Conservation (phyloP, 1,140 invertebrate genomes). For the Idris sp. region DNA sequence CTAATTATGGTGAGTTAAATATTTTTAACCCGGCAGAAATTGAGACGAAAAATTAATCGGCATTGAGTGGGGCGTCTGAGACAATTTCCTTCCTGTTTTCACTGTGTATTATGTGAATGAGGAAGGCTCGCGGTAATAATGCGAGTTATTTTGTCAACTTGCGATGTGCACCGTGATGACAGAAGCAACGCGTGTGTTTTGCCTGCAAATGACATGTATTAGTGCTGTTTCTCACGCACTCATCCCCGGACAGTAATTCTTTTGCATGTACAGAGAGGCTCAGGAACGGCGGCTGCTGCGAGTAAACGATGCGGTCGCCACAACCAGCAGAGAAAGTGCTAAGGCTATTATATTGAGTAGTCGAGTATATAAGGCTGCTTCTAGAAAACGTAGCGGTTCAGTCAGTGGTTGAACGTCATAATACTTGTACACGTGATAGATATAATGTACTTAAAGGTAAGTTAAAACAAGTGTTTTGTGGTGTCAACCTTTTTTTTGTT, state of each 20-base stretch:
- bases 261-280: conserved; percentile 63
- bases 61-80: no score
- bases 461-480: conserved; percentile 16
- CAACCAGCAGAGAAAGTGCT: conserved; percentile 75
- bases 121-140: no score
- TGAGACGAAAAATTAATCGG: no score
- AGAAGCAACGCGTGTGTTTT: no score
- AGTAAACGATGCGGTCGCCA: conserved; percentile 63
- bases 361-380: conserved; percentile 74
- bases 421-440: conserved; percentile 71
- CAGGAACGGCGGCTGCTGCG: no score
- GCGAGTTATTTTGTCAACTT: conserved; percentile 42
- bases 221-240: conserved; percentile 46
- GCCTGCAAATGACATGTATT: conserved; percentile 25
- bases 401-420: conserved; percentile 76
- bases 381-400: conserved; percentile 76
- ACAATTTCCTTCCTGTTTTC: conserved; percentile 46
- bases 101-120: conserved; percentile 47
- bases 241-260: conserved; percentile 32
- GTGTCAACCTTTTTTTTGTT: no score
- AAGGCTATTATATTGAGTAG: conserved; percentile 72
- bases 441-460: conserved; percentile 76
- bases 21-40: no score
- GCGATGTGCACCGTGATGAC: conserved; percentile 29
- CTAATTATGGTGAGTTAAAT: no score